Conservation (phyloP, 2,888 invertebrate species). For the Xestia rhomboidea region DNA sequence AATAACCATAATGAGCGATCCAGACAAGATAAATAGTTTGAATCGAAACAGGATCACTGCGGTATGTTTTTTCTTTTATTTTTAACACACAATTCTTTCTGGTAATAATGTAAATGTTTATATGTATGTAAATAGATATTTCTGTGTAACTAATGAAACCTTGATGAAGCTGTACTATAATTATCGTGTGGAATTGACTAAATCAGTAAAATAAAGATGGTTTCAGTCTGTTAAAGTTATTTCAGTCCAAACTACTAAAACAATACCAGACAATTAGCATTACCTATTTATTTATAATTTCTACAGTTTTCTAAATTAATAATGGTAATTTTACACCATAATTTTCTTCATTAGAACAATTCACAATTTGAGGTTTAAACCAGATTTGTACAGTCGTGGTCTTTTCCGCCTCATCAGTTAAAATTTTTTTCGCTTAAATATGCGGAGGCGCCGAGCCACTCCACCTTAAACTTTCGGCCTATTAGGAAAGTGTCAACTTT, state of each 20-base stretch:
- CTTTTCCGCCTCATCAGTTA: too few species aligned
- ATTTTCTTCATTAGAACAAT: not conserved
- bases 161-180: not conserved
- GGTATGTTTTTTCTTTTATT: constrained; percentile 39
- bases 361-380: too few species aligned
- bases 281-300: not conserved
- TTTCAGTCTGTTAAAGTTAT: not conserved
- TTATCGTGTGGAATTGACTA: not conserved
- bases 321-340: not conserved
- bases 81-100: not conserved
- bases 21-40: constrained; percentile 27
- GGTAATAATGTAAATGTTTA: not conserved
- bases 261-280: not conserved
- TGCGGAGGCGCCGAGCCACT: too few species aligned
- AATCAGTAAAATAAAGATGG: not conserved
- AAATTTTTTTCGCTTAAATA: too few species aligned
- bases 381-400: too few species aligned
- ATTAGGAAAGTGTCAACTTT: too few species aligned
- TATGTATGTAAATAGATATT: not conserved
- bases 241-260: not conserved
- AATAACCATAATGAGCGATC: constrained; percentile 42
- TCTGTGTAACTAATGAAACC: not conserved
- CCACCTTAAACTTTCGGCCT: too few species aligned
- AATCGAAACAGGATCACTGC: constrained; percentile 17
- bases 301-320: not conserved